Conservation (phyloP, 2,888 invertebrate species). For the Himalopsyche japonica region DNA sequence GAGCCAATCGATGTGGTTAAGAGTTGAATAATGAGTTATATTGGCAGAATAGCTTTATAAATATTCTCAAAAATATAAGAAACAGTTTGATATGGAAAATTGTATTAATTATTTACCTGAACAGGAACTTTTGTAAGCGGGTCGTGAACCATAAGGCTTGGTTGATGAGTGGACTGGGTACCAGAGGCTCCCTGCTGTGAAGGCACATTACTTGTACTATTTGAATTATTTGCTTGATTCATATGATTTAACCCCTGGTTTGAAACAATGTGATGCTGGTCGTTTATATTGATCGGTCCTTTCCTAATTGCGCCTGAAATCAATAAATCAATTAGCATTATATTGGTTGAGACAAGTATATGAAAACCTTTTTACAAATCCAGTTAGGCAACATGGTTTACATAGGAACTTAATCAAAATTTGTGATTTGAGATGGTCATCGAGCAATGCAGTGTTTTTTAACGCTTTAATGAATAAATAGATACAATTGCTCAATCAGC, state of each 20-base stretch:
- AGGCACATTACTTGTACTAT: conserved; percentile 20
- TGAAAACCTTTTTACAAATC: no score
- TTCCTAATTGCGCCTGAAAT: conserved; percentile 13
- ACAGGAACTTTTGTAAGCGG: conserved; percentile 63
- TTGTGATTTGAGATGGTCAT: neutral
- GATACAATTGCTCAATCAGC: no score
- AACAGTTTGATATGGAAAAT: no score
- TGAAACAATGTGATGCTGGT: conserved; percentile 8
- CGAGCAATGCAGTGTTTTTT: neutral
- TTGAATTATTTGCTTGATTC: conserved; percentile 16
- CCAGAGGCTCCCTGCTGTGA: conserved; percentile 30
- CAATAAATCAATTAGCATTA: neutral
- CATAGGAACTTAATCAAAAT: no score
- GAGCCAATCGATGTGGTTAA: no score
- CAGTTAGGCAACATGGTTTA: no score
- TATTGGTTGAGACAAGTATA: neutral
- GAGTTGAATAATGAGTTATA: no score
- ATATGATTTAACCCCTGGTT: conserved; percentile 16
- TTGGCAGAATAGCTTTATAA: no score
- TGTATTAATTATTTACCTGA: conserved; percentile 49
- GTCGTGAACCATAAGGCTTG: conserved; percentile 51
- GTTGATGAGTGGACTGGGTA: conserved; percentile 45
- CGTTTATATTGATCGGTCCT: conserved; percentile 11
- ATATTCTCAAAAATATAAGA: no score
- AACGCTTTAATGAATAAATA: no score